A percentile compares a stretch with the other conserved stretches of the same genome.
These are phyloP conservation scores for Bujurquina vittata DNA, from an alignment of 2,113 vertebrate genomes.

Conservation along the genomic window DNA sequence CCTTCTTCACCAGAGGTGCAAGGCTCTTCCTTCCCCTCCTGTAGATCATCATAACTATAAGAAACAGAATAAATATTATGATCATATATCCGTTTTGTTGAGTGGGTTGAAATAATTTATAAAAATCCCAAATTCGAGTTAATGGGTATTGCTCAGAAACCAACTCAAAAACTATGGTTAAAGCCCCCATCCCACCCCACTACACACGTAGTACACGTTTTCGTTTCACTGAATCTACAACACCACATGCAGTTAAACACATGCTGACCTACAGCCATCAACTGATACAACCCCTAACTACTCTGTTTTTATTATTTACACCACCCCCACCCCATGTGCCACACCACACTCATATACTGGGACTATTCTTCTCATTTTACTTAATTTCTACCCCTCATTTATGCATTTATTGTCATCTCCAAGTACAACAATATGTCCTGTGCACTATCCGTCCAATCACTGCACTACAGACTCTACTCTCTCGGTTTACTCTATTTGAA, in stretches of 20 bases:
- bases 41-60: background rate
- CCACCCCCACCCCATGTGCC: background rate
- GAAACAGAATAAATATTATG: background rate
- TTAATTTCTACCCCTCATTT: background rate
- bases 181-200: background rate
- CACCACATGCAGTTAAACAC: background rate
- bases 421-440: background rate
- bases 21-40: background rate
- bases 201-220: too few relatives aligned
- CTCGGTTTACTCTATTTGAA: background rate
- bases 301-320: background rate
- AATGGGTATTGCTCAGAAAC: too few relatives aligned
- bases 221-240: background rate
- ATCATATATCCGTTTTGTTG: too few relatives aligned
- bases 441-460: background rate
- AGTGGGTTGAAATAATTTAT: too few relatives aligned
- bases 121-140: too few relatives aligned
- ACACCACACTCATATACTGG: background rate
- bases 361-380: background rate
- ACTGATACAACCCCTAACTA: background rate
- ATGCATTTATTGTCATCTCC: background rate
- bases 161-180: background rate
- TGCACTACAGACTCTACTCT: too few relatives aligned
- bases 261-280: background rate
- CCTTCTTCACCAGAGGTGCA: background rate